Evolutionary conservation across 2,888 invertebrate species (phyloP), one percentile per base, ranked within the genome.

Genomic region (Hydrotaea cyrtoneurina): DNA sequence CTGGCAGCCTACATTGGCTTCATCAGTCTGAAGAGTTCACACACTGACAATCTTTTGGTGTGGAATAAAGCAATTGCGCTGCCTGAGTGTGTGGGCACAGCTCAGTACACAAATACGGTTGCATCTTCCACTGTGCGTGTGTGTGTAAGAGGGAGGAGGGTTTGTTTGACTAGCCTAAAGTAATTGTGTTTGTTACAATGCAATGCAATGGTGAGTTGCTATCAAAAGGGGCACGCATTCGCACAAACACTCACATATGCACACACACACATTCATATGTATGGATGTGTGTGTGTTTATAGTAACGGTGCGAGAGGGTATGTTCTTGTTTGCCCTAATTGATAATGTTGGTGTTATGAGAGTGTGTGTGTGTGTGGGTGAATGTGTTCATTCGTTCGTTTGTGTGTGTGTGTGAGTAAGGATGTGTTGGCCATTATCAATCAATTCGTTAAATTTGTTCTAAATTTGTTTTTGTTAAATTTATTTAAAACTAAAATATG

Each of bases 401-500:
- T 66, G 36, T 59, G 50, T 15, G 19, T 69, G n/a, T n/a, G n/a
- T 78, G 43, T 8, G 43, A 13, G 4, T 7, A 2, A 11, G 8
- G 50, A 2, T 23, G 46, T 57, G 50, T 76, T 83, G 23, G 66
- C 39, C 76, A 62, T 64, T 81, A 59, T 73, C 46, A 64, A 80
- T 78, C 53, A 79, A 79, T 86, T 81, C 80, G 79, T 83, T 82
- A 82, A 79, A 74, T 78, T 82, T 83, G 50, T 82, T 82, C 78
- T 82, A 76, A 76, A 75, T 69, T 81, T 59, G 15, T 62, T 57
- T 19, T 80, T 31, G 26, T 62, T 62, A 69, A 43, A 69, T 69
- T 69, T 69, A 69, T 23, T 69, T 83, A 78, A 82, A 84, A 83
- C 82, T 86, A 86, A 83, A 86, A 87, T 69, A 69, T 69, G 69